These are phyloP conservation scores for Pomatorhinus ruficollis DNA, from an alignment of 2,113 vertebrate genomes.

Conservation along the genomic window DNA sequence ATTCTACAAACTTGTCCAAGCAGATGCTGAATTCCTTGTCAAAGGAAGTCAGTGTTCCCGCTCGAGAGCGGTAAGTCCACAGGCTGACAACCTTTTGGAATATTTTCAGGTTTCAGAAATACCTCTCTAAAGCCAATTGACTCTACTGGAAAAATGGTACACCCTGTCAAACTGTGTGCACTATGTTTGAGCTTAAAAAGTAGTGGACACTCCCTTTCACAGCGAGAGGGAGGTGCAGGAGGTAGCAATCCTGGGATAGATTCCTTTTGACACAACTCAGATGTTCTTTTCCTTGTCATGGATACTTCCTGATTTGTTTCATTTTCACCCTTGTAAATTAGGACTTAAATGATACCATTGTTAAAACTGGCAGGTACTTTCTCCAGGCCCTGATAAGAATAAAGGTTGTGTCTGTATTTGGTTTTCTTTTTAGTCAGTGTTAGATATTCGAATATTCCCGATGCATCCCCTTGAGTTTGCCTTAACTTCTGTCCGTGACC, in stretches of 20 bases:
- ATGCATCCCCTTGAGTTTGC: neutral
- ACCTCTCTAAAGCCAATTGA: accelerated
- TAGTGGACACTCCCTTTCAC: neutral
- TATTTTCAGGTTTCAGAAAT: neutral
- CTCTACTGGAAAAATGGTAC: neutral
- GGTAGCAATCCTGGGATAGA: neutral
- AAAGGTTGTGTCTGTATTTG: neutral
- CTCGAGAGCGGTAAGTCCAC: constrained; percentile 69
- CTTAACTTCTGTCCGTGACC: accelerated
- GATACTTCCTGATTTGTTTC: neutral
- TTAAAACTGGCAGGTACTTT: neutral
- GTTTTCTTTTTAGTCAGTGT: neutral
- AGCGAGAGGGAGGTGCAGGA: neutral
- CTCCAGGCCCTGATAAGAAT: neutral
- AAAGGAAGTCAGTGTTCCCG: constrained; percentile 51
- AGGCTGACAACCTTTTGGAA: neutral
- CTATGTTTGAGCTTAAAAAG: neutral
- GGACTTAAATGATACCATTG: neutral
- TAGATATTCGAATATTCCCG: neutral
- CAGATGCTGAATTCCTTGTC: constrained; percentile 65
- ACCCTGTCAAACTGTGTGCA: neutral
- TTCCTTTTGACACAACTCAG: neutral
- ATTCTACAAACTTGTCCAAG: constrained; percentile 70
- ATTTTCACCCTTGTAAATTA: neutral
- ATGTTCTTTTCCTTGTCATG: neutral